Percentiles rank a stretch among this genome's conserved stretches.
Conservation (phyloP, 2,888 invertebrate species). For the Odontomyia ornata region DNA sequence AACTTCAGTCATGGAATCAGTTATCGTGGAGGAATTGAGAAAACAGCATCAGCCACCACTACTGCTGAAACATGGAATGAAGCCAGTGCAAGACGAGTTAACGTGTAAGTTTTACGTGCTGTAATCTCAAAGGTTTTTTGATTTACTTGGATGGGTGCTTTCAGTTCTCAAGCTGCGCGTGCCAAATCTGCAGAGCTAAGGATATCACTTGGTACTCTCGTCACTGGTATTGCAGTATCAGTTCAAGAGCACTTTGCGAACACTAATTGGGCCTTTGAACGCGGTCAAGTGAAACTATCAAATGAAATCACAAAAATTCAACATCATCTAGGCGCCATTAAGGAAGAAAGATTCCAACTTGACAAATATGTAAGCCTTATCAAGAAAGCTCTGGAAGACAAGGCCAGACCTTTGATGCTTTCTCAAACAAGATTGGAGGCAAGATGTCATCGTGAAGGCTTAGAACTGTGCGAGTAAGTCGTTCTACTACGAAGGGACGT, state of each 20-base stretch:
- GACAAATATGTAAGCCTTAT: constrained; percentile 90
- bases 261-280: constrained; percentile 81
- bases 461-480: constrained; percentile 87
- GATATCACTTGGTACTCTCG: constrained; percentile 79
- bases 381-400: constrained; percentile 90
- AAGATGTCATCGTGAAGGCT: constrained; percentile 84
- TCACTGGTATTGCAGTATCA: constrained; percentile 81
- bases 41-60: constrained; percentile 83
- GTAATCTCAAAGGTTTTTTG: background rate
- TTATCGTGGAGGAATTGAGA: constrained; percentile 88
- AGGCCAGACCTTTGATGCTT: constrained; percentile 82
- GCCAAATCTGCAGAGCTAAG: constrained; percentile 81
- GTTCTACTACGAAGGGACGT: no score
- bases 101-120: constrained; percentile 54
- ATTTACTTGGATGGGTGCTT: background rate
- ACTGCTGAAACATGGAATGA: constrained; percentile 85
- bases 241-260: constrained; percentile 90
- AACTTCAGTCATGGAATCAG: constrained; percentile 82
- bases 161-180: constrained; percentile 79
- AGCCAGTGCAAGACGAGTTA: constrained; percentile 68
- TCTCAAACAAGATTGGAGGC: constrained; percentile 92
- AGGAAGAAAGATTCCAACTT: constrained; percentile 92
- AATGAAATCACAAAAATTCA: constrained; percentile 87
- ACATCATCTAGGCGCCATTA: constrained; percentile 65
- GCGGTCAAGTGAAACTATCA: constrained; percentile 77